Evolutionary conservation across 2,113 vertebrate genomes (phyloP).

Genomic region (Argyrosomus japonicus): DNA sequence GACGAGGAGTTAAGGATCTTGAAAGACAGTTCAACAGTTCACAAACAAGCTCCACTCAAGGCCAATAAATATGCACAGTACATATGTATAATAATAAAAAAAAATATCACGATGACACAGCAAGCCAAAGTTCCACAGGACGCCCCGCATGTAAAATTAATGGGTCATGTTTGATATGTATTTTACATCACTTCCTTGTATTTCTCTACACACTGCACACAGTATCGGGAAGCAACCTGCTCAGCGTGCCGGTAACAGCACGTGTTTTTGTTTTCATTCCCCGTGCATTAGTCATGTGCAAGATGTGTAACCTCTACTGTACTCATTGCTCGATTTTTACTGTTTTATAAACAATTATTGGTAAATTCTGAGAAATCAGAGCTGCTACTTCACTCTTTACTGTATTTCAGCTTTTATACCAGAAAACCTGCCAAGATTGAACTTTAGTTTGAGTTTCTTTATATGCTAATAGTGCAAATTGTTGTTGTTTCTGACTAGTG

Average conservation of each 20-base stretch:
- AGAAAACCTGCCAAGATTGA: neutral
- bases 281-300: neutral
- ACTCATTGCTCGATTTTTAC: too few species aligned
- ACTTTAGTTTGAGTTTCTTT: too few species aligned
- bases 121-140: neutral
- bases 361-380: neutral
- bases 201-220: neutral
- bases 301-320: too few species aligned
- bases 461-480: too few species aligned
- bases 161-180: neutral
- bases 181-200: conserved; percentile 11
- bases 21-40: neutral
- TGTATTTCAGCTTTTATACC: neutral
- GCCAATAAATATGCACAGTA: neutral
- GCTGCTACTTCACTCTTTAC: neutral
- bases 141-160: neutral
- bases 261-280: neutral
- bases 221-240: neutral
- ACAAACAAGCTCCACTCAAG: neutral
- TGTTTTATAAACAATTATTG: too few species aligned
- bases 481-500: too few species aligned
- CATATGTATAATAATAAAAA: neutral
- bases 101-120: neutral
- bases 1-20: neutral
- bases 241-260: neutral